Percentiles rank a stretch among this genome's conserved stretches.
These are phyloP conservation scores for Trematomus bernacchii DNA, from an alignment of 2,797 vertebrate species.

Conservation along the genomic window DNA sequence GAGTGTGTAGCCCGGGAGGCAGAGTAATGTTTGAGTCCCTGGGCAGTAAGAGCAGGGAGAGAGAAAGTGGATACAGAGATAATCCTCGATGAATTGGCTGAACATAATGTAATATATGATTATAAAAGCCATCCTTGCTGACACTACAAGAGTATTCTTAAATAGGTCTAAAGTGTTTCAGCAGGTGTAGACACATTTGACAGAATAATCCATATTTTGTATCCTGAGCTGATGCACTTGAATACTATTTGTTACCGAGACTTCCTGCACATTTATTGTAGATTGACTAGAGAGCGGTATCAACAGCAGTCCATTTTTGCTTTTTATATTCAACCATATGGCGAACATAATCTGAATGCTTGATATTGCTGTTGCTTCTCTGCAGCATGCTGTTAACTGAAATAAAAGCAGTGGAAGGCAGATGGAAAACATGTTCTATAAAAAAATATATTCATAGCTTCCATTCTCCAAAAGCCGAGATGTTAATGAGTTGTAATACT, in stretches of 20 bases:
- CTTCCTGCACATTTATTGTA: background rate
- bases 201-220: constrained; percentile 1
- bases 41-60: constrained; percentile 1
- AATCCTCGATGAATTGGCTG: background rate
- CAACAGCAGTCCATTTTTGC: background rate
- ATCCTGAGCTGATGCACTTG: background rate
- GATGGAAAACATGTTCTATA: background rate
- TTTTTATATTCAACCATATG: background rate
- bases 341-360: background rate
- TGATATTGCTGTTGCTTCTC: constrained; percentile 5
- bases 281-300: background rate
- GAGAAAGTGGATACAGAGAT: constrained; percentile 8
- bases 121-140: constrained; percentile 7
- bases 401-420: too few species aligned
- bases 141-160: constrained; percentile 4
- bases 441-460: background rate
- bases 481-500: background rate
- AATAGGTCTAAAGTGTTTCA: constrained; percentile 12
- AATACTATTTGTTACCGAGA: background rate
- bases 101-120: constrained; percentile 13
- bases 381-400: background rate
- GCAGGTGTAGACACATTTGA: background rate
- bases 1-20: constrained; percentile 38
- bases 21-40: constrained; percentile 44
- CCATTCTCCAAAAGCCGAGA: background rate